Base-by-base conservation (phyloP, 1,140 invertebrate genomes). In the Lordiphosa clarofinis region DNA sequence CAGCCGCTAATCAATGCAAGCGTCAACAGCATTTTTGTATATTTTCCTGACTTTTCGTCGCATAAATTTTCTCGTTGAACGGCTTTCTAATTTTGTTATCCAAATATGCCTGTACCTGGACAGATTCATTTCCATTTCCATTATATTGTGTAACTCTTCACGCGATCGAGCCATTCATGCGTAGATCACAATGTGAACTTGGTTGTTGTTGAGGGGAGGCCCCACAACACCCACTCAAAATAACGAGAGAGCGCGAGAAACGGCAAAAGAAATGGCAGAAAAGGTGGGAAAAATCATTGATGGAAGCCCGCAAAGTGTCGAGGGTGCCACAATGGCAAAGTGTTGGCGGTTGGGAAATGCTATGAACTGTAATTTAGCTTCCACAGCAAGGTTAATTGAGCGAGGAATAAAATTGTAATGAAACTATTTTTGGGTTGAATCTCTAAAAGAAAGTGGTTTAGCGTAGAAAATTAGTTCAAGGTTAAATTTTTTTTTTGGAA, bases 111-210 rank as follows among this genome's bases (percentile, higher is more conserved):
- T 65, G 44, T 53, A 56, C 43, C 65, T 56, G 31, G 42, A 11
- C 40, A 43, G 47, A 38, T 60, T 40, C 8, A 6, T 43, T 54
- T 38, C 37, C 13, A 64, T 67, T 62, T 59, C 49, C 72, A 69
- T 82, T 46, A 54, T 56, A 56, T 84, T 82, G 62, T 84, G 64
- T 84, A 82, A 82, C 60, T 78, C 44, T 86, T 73, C 78, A 84
- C 73, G 79, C 78, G 78, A 86, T 86, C 70, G 57, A 70, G 24
- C 56, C 79, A 86, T 84, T 86, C 78, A 84, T 56, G 78, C 78
- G 44, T 66, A 43, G 50, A 55, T 37, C 36, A 37, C 43, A 57
- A 50, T 43, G 37, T 75, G 76, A 82, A 75, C 62, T 75, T 82
- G 71, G 48, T 37, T 31, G 11, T 53, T 60, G 15, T 36, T 59